Base-by-base conservation (phyloP, 2,113 vertebrate genomes). In the Orientallactaga bullata region DNA sequence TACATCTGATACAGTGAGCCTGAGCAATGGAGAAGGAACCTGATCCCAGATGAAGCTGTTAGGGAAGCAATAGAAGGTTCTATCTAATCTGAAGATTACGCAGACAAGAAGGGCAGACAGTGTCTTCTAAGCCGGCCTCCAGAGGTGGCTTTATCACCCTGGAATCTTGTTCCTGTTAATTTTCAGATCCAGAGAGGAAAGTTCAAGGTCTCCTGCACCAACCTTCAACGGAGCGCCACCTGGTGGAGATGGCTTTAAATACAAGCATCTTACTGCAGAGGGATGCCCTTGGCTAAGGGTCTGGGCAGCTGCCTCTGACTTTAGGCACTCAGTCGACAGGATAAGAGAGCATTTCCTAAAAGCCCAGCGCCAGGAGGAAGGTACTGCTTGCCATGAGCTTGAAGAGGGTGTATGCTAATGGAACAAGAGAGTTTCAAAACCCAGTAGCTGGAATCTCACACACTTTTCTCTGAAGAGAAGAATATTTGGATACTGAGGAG, bases 191-290 rank as follows among this genome's bases (percentile, higher is more conserved):
- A 21, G 7, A 18, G 23, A 28, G 42, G 7, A 13, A 84, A 55
- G 32, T 3, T 21, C 37, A 28, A 35, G 47, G 39, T 15, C 55
- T 21, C 66, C 1, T 2, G 28, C 74, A 5, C 63, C 42, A 47
- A 5, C n/a, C 72, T 89, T 74, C 37, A 15, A 17, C 39, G 60
- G 93, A 65, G 94, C 88, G 20, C 96, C 97, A 85, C 58, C 95
- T 97, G 93, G 96, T 15, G 96, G 95, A 66, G 4, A 1, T 47
- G 76, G 5, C 37, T 60, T 81, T 65, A 63, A 83, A 23, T 18
- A 11, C 90, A 93, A 42, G 71, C 74, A 6, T 16, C 8, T 6
- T 35, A 72, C 28, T 1, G 73, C 84, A 37, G 1, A 16, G 32
- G 87, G 37, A 47, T 83, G 42, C 17, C 55, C 35, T 30, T 63